These are phyloP conservation scores for Silurus asotus DNA, from an alignment of 2,113 vertebrate genomes.

Conservation along the genomic window DNA sequence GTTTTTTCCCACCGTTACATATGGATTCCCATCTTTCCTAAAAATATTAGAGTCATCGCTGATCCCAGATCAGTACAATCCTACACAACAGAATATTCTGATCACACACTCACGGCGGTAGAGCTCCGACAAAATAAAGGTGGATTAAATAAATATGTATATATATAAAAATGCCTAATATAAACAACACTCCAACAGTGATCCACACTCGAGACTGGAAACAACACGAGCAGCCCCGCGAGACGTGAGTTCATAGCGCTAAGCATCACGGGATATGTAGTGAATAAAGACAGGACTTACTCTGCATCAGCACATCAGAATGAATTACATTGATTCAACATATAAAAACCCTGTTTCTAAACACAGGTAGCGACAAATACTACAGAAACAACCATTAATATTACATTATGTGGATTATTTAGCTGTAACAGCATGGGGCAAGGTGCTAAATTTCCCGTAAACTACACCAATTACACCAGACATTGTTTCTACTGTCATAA, in stretches of 20 bases:
- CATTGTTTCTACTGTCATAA: too few species aligned
- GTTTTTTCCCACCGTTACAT: conserved; percentile 59
- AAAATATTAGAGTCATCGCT: neutral
- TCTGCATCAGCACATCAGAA: neutral
- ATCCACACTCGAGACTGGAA: conserved; percentile 20
- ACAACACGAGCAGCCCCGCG: conserved; percentile 44
- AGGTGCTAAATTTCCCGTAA: neutral
- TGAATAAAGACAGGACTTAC: neutral
- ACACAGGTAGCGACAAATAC: neutral
- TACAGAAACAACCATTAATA: neutral
- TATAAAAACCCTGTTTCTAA: neutral
- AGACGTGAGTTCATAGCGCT: conserved; percentile 34
- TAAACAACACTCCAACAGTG: conserved; percentile 21
- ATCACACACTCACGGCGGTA: neutral
- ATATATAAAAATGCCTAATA: neutral
- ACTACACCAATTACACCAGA: neutral
- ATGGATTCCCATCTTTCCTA: conserved; percentile 34
- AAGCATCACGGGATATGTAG: conserved; percentile 54
- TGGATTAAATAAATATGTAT: neutral
- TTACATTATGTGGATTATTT: neutral
- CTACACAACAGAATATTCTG: neutral
- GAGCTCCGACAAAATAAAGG: neutral
- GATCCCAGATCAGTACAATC: neutral
- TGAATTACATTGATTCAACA: neutral
- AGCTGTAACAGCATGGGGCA: neutral